Conservation (phyloP, 2,797 vertebrate genomes). For the Adrianichthys oophorus region DNA sequence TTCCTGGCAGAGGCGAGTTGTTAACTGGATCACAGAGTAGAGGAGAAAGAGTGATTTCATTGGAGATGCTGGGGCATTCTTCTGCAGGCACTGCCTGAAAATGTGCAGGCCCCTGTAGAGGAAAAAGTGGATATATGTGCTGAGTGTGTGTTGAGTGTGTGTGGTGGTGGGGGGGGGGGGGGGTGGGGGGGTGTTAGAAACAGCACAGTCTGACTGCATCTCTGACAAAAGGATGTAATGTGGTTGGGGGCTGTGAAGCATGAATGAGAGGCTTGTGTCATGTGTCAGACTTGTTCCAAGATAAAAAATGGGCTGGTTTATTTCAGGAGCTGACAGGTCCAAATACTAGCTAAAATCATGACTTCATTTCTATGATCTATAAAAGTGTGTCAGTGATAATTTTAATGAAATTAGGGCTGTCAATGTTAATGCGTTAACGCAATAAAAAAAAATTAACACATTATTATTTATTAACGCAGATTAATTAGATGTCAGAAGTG, state of each 20-base stretch:
- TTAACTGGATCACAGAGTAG: conserved; percentile 54
- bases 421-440: no score
- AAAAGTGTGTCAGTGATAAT: no score
- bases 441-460: no score
- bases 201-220: conserved; percentile 54
- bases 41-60: conserved; percentile 64
- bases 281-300: conserved; percentile 61
- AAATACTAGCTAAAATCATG: conserved; percentile 22
- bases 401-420: no score
- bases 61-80: conserved; percentile 52
- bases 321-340: conserved; percentile 31
- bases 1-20: conserved; percentile 55
- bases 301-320: conserved; percentile 45
- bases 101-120: conserved; percentile 42
- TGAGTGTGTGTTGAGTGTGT: background rate
- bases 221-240: conserved; percentile 60
- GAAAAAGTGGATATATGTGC: background rate
- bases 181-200: conserved; percentile 47
- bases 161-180: no score
- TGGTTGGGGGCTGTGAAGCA: conserved; percentile 47
- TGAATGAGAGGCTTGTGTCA: conserved; percentile 62
- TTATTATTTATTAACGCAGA: no score
- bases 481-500: no score
- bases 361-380: background rate
- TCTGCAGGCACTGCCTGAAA: conserved; percentile 51